Evolutionary conservation across 2,113 vertebrate species (phyloP), one percentile per base, ranked within the genome.

Genomic region (Sylvilagus bachmani): DNA sequence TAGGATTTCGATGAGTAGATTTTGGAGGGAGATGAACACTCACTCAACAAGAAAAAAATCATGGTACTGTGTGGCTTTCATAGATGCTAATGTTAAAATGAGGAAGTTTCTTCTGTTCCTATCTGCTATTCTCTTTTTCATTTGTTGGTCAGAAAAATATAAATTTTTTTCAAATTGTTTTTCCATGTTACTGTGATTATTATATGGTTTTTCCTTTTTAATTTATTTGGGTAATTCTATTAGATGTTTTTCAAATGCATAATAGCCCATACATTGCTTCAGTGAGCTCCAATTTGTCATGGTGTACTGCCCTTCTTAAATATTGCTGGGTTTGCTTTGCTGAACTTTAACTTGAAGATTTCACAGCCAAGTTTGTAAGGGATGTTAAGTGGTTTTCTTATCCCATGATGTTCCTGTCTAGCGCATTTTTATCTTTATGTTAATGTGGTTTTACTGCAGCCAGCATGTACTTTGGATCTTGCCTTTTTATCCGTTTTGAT

Each of bases 231-330:
- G 13, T 25, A 58, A 55, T 14, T 22, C 4, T 27, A 38, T 58
- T 58, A 24, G 49, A 36, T n/a, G 49, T 55, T 36, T 51, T 77
- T 89, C 33, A 61, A 78, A 53, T 21, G 22, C 10, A 17, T 33
- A 31, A 31, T 5, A 7, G 27, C 11, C 9, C 61, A 51, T 70
- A 16, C 7, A 14, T 38, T 31, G 25, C 49, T 69, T n/a, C 16
- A 62, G 27, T 79, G 21, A 67, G 13, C 5, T 22, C 49, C 75
- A 29, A 7, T 24, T 24, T 25, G 19, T 69, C 25, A 7, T 17
- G 17, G 2, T 1, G 7, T 21, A 51, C 16, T n/a, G 19, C 17
- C 6, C 29, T 25, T 24, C 3, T 31, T n/a, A 49, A 10, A 2
- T 14, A 22, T 29, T 29, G 4, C 24, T 79, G 11, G 24, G 0